These are phyloP conservation scores for Drosophila pandora DNA, from an alignment of 1,140 invertebrate species.

Conservation along the genomic window DNA sequence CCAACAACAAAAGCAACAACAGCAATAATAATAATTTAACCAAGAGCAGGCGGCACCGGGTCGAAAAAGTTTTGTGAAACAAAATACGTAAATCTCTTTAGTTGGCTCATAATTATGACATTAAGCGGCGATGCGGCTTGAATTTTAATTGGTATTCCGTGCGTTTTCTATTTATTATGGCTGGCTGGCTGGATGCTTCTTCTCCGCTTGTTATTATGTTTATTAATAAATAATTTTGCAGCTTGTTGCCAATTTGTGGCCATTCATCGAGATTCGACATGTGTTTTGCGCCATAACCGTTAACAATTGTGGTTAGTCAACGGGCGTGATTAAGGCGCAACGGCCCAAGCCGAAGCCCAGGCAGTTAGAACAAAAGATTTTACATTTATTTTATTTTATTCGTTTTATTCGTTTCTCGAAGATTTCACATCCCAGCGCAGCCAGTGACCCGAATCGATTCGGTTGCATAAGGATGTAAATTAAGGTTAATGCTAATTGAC, in stretches of 20 bases:
- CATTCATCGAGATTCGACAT: constrained; percentile 52
- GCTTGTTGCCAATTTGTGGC: constrained; percentile 56
- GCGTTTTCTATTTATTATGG: constrained; percentile 36
- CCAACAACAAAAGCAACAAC: background rate
- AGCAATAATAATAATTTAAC: constrained; percentile 34
- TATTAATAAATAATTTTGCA: constrained; percentile 76
- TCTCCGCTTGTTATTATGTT: constrained; percentile 55
- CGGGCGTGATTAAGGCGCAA: background rate
- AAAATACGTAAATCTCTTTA: constrained; percentile 81
- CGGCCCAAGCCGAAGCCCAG: background rate
- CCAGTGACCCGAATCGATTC: constrained; percentile 36
- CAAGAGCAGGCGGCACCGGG: constrained; percentile 31
- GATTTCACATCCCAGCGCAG: constrained; percentile 18
- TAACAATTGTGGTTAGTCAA: constrained; percentile 48
- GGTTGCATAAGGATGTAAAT: constrained; percentile 48
- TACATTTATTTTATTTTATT: background rate
- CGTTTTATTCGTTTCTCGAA: background rate
- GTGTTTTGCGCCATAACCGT: constrained; percentile 30
- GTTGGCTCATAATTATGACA: constrained; percentile 82
- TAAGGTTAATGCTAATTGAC: constrained; percentile 60
- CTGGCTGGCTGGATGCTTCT: constrained; percentile 6
- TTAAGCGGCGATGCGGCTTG: constrained; percentile 77
- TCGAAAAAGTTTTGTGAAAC: constrained; percentile 69
- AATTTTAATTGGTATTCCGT: constrained; percentile 75
- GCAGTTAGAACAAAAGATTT: background rate